These are phyloP conservation scores for Philonicus albiceps DNA, from an alignment of 2,888 invertebrate genomes.

Conservation along the genomic window DNA sequence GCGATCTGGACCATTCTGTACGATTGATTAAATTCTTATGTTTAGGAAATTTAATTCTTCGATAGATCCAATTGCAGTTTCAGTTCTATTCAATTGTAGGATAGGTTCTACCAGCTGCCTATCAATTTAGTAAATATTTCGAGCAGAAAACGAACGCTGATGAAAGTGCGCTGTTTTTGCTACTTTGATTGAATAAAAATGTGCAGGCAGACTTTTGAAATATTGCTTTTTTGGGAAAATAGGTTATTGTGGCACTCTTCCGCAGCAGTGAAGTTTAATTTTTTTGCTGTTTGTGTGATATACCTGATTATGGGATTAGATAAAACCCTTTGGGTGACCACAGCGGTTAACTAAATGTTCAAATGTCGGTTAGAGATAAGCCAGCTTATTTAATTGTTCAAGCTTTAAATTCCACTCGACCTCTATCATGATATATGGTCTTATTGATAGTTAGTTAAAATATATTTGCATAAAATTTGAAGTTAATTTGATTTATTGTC, in stretches of 20 bases:
- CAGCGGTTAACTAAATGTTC: background rate
- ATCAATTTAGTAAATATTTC: background rate
- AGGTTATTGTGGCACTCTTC: background rate
- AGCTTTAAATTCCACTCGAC: background rate
- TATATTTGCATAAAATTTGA: background rate
- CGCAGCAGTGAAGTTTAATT: background rate
- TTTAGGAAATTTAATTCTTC: background rate
- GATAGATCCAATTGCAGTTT: background rate
- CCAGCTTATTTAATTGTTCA: background rate
- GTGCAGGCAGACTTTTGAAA: background rate
- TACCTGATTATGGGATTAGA: background rate
- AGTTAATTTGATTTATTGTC: background rate
- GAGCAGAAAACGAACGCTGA: background rate
- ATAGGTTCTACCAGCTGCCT: background rate
- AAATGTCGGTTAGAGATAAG: background rate
- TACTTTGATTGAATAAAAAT: background rate
- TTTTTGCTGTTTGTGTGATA: background rate
- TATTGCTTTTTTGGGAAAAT: background rate
- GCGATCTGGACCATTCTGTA: background rate
- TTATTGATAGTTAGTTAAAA: background rate
- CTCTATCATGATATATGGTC: background rate
- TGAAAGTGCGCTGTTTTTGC: background rate
- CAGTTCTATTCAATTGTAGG: background rate
- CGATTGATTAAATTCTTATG: background rate
- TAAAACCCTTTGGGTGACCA: background rate